Percentiles rank a stretch among this genome's conserved stretches.
Evolutionary conservation across 2,888 invertebrate species (phyloP).

Genomic region (Junonia oenone): DNA sequence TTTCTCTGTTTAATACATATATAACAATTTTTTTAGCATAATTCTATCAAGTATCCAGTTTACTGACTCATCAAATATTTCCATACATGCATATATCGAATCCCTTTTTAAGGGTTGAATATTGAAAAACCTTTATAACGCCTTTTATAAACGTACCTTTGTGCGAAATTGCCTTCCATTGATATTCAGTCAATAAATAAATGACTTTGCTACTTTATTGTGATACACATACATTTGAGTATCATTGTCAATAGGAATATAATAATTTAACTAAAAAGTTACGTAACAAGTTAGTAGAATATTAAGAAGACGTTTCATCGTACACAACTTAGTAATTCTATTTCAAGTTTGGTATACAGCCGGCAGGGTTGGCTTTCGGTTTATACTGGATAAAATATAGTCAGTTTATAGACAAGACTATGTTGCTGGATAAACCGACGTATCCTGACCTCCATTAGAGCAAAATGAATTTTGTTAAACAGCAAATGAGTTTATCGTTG

Average conservation of each 20-base stretch:
- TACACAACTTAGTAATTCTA: slow-evolving; percentile 8
- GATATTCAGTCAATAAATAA: background rate
- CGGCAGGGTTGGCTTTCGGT: background rate
- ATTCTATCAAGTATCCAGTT: background rate
- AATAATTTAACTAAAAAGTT: background rate
- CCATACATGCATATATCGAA: background rate
- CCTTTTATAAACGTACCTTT: background rate
- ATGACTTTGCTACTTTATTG: background rate
- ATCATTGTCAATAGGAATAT: background rate
- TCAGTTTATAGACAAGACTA: slow-evolving; percentile 7
- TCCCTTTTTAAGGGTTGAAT: background rate
- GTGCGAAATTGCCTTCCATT: background rate
- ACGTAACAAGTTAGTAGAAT: background rate
- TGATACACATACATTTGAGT: background rate
- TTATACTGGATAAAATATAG: background rate
- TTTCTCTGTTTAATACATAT: no score
- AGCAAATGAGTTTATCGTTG: background rate
- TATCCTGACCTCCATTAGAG: background rate
- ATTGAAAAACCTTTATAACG: background rate
- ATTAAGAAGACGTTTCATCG: slow-evolving; percentile 12
- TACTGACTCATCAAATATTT: background rate
- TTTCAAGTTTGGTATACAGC: slow-evolving; percentile 2
- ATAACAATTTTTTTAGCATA: background rate
- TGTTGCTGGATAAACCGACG: slow-evolving; percentile 6
- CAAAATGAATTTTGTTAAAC: slow-evolving; percentile 3